Evolutionary conservation across 2,888 invertebrate genomes (phyloP).

Genomic region (Ophion obscuratus): DNA sequence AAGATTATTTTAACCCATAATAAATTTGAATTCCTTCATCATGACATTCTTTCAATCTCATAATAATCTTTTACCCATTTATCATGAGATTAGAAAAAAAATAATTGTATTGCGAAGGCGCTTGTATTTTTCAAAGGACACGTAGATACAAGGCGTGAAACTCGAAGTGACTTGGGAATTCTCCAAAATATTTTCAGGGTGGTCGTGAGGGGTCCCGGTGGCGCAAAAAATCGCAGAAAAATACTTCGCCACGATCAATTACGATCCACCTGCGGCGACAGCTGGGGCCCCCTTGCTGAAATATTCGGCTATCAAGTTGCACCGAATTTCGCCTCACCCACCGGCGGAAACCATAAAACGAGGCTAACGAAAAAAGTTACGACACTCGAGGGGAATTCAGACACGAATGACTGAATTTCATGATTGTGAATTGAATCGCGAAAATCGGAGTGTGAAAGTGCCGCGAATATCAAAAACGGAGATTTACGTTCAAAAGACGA

Average conservation of each 20-base stretch:
- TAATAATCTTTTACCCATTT: neutral
- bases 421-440: neutral
- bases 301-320: constrained; percentile 9
- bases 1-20: no score
- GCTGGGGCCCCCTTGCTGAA: constrained; percentile 2
- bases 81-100: neutral
- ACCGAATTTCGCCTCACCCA: constrained; percentile 15
- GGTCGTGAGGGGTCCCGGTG: constrained; percentile 7
- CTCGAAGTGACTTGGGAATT: constrained; percentile 3
- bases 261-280: constrained; percentile 48
- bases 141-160: neutral
- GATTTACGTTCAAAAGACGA: neutral
- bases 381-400: neutral
- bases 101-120: neutral
- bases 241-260: constrained; percentile 9
- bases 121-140: neutral
- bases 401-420: neutral
- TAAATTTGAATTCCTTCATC: no score
- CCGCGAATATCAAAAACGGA: neutral
- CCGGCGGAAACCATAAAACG: constrained; percentile 35
- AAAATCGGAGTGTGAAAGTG: neutral
- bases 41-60: no score
- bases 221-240: constrained; percentile 10
- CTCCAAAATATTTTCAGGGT: constrained; percentile 5
- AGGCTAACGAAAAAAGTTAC: neutral